These are phyloP conservation scores for Drosophila subpulchrella DNA, from an alignment of 1,140 invertebrate species.

Conservation along the genomic window DNA sequence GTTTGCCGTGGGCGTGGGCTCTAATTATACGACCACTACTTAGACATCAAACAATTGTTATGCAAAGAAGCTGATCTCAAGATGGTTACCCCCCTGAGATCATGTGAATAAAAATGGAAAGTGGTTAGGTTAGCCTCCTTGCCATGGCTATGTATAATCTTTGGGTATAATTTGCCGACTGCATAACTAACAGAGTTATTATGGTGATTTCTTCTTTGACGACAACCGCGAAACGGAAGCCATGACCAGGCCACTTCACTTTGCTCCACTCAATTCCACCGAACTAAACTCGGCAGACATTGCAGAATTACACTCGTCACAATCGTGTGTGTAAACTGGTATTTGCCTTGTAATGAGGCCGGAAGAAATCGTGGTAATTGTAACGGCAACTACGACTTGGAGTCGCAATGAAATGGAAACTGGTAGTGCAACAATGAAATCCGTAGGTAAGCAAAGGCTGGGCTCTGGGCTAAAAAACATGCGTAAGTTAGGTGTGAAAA, in stretches of 20 bases:
- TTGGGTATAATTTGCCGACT: slow-evolving; percentile 41
- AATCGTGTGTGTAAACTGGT: slow-evolving; percentile 25
- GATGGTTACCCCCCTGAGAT: slow-evolving; percentile 43
- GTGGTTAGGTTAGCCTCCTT: slow-evolving; percentile 31
- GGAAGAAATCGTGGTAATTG: slow-evolving; percentile 62
- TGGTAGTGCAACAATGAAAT: slow-evolving; percentile 13
- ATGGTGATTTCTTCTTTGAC: slow-evolving; percentile 41
- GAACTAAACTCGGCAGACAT: slow-evolving; percentile 18
- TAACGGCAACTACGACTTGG: slow-evolving; percentile 18
- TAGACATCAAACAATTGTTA: slow-evolving; percentile 54
- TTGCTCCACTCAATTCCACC: slow-evolving; percentile 5
- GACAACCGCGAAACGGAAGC: slow-evolving; percentile 47
- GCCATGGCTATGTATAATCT: slow-evolving; percentile 4
- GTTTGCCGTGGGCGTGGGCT: slow-evolving; percentile 36
- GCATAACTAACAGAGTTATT: slow-evolving; percentile 60
- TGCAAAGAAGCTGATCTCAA: slow-evolving; percentile 68
- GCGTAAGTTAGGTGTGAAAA: slow-evolving; percentile 1
- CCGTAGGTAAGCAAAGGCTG: slow-evolving; percentile 5
- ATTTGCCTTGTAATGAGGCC: slow-evolving; percentile 57
- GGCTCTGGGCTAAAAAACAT: slow-evolving; percentile 1
- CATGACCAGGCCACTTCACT: slow-evolving; percentile 34
- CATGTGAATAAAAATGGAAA: slow-evolving; percentile 71
- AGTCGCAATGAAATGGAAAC: slow-evolving; percentile 39
- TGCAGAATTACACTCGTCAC: slow-evolving; percentile 62
- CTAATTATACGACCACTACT: slow-evolving; percentile 61